Conservation (phyloP, 2,888 invertebrate genomes). For the Temnothorax ravouxi region DNA sequence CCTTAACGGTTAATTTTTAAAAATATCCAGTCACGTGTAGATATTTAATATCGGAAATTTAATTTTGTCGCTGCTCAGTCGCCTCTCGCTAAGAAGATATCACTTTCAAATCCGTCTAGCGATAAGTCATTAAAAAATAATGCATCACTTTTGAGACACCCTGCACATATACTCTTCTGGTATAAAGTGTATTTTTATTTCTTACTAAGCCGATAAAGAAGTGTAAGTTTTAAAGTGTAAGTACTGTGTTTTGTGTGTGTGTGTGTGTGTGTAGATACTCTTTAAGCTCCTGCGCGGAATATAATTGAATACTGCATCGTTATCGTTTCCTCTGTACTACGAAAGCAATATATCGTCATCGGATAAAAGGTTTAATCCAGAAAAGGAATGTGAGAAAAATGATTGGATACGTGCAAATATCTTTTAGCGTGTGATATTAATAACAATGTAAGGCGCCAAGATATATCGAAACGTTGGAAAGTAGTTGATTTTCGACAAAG, state of each 20-base stretch:
- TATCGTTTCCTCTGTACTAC: conserved; percentile 24
- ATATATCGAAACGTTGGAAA: conserved; percentile 44
- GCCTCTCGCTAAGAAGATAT: neutral
- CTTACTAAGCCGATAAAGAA: conserved; percentile 39
- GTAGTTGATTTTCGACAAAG: conserved; percentile 37
- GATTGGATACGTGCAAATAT: conserved; percentile 46
- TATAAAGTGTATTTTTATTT: conserved; percentile 29
- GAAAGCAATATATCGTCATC: conserved; percentile 36
- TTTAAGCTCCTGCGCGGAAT: conserved; percentile 34
- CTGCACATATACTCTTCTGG: conserved; percentile 42
- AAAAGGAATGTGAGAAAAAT: conserved; percentile 47
- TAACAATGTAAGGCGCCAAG: conserved; percentile 40
- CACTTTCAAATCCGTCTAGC: neutral
- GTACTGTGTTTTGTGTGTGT: neutral
- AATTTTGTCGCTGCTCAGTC: conserved; percentile 3
- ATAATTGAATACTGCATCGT: conserved; percentile 29
- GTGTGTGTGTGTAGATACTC: neutral
- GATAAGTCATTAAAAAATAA: conserved; percentile 45
- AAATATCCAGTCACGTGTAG: conserved; percentile 8
- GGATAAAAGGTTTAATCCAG: conserved; percentile 32
- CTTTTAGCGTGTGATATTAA: conserved; percentile 38
- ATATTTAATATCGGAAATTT: conserved; percentile 24
- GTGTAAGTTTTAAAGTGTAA: conserved; percentile 8
- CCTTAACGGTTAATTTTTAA: conserved; percentile 19
- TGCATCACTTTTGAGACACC: conserved; percentile 43